Conservation (phyloP, 1,140 invertebrate species). For the Acyrthosiphon pisum region DNA sequence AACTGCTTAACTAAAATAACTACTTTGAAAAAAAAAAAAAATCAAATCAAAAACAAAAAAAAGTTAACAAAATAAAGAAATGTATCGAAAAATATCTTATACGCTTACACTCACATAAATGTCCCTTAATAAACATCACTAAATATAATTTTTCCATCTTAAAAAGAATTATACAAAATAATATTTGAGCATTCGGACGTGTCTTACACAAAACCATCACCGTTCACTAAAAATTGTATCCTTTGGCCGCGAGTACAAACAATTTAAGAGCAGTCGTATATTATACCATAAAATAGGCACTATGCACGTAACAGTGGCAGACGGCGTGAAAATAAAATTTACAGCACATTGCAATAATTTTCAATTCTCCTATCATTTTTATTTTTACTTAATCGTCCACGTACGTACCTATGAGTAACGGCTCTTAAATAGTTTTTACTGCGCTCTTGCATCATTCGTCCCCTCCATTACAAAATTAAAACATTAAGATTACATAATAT, state of each 20-base stretch:
- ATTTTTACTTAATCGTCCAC: not conserved
- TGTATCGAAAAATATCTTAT: slow-evolving; percentile 51
- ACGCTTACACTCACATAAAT: slow-evolving; percentile 35
- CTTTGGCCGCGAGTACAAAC: not conserved
- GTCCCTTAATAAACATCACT: slow-evolving; percentile 37
- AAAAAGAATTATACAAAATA: slow-evolving; percentile 57
- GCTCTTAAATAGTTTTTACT: not conserved
- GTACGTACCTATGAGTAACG: not conserved
- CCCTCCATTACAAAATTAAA: slow-evolving; percentile 34
- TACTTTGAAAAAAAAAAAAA: slow-evolving; percentile 13
- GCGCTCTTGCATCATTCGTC: not conserved
- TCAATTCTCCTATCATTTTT: not conserved
- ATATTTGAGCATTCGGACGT: slow-evolving; percentile 56
- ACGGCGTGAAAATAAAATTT: not conserved
- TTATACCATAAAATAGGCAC: no score
- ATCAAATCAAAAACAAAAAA: slow-evolving; percentile 25
- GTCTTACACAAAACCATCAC: slow-evolving; percentile 33
- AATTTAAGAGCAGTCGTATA: slow-evolving; percentile 17
- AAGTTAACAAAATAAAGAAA: slow-evolving; percentile 30
- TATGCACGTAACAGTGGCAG: not conserved
- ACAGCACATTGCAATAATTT: not conserved
- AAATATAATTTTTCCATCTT: slow-evolving; percentile 54
- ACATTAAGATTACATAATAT: slow-evolving; percentile 13
- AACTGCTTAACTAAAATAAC: slow-evolving; percentile 36
- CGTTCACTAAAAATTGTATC: slow-evolving; percentile 22